Evolutionary conservation across 2,113 vertebrate genomes (phyloP), one percentile per base, ranked within the genome.

Genomic region (Illadopsis cleaveri): DNA sequence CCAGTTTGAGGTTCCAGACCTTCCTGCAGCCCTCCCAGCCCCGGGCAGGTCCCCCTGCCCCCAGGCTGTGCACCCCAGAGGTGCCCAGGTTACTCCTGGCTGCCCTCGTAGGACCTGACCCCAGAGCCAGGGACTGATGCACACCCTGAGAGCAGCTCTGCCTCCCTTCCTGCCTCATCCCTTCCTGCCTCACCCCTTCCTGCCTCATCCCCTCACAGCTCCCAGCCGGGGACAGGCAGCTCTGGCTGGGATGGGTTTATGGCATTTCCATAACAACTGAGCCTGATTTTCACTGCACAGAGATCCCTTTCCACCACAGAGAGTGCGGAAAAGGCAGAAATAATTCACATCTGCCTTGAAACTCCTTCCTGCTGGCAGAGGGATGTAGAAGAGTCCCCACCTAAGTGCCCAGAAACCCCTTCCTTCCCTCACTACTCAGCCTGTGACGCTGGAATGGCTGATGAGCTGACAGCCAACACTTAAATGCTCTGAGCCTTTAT

Each of bases 391-490:
- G 75, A 38, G 72, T 45, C 80, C 51, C 77, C 65, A 75, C 37
- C 27, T 38, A 40, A 83, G 70, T 64, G 66, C 83, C 51, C 68
- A 90, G 60, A 44, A 70, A 53, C 17, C 65, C 37, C 70, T 89
- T 82, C 86, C 5, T 47, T n/a, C 78, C 69, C 44, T 61, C 51
- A n/a, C 88, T 77, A 33, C 92, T 88, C 72, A 56, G 42, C 68
- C 78, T 28, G 38, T 9, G 89, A 64, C 18, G 69, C 89, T 33
- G 71, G 42, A 82, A 90, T 86, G 2, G 68, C n/a, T 95, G 90
- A 92, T 76, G 72, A 94, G 87, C 87, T 91, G 90, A 86, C 86
- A 95, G 57, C 62, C 91, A 71, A 56, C 88, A 85, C 91, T 89
- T 95, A 92, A 77, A 89, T 5, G 10, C 64, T 94, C 71, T 30